Evolutionary conservation across 2,888 invertebrate genomes (phyloP).

Genomic region (Limnephilus lunatus): DNA sequence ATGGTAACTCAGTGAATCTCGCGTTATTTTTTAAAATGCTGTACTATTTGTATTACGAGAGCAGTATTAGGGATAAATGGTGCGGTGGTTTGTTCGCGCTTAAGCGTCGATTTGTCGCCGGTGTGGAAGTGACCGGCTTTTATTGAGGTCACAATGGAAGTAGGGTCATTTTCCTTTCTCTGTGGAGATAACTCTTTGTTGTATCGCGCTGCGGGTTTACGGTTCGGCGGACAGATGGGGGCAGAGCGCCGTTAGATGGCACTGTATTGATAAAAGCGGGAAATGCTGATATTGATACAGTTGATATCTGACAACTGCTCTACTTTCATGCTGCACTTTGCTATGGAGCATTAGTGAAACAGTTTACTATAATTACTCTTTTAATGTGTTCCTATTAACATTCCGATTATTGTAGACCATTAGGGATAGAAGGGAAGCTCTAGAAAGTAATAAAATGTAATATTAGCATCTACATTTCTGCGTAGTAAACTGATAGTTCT

Average conservation of each 20-base stretch:
- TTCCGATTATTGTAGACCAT: neutral
- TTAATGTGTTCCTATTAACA: neutral
- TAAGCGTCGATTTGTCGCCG: neutral
- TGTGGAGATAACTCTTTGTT: conserved; percentile 12
- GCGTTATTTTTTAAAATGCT: neutral
- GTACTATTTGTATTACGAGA: conserved; percentile 7
- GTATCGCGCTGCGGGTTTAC: neutral
- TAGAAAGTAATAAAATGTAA: too few species aligned
- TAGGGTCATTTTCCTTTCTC: conserved; percentile 46
- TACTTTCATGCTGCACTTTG: neutral
- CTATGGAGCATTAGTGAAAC: neutral
- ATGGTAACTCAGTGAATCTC: neutral
- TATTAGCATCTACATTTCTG: too few species aligned
- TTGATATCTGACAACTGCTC: neutral
- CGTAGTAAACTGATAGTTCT: too few species aligned
- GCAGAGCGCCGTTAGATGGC: conserved; percentile 30
- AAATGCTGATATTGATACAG: neutral
- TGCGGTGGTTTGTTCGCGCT: neutral
- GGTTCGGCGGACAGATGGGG: neutral
- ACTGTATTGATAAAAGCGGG: conserved; percentile 7
- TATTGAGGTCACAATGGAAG: conserved; percentile 18
- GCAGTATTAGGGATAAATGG: neutral
- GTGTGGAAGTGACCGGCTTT: neutral
- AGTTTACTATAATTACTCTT: neutral
- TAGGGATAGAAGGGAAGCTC: too few species aligned